Percentiles rank a stretch among this genome's conserved stretches.
These are phyloP conservation scores for Drosophila seguyi DNA, from an alignment of 1,140 invertebrate genomes.

Conservation along the genomic window DNA sequence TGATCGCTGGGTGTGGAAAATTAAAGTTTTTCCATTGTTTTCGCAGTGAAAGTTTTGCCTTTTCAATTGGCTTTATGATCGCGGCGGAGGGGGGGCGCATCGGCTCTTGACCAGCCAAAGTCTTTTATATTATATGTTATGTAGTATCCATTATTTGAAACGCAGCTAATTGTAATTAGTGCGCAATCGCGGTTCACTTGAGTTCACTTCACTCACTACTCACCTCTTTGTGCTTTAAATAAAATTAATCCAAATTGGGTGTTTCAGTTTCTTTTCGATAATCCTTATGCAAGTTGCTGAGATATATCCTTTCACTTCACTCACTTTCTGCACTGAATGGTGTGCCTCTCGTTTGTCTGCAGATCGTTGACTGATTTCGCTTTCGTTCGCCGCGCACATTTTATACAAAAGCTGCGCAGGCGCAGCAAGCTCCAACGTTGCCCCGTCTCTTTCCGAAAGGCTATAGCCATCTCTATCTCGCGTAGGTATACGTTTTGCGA, in stretches of 20 bases:
- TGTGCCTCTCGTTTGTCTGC: conserved; percentile 65
- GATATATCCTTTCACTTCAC: conserved; percentile 73
- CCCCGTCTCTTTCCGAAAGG: conserved; percentile 10
- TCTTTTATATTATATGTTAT: conserved; percentile 13
- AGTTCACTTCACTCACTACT: conserved; percentile 50
- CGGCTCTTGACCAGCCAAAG: conserved; percentile 19
- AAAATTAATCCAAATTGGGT: conserved; percentile 51
- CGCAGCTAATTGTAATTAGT: conserved; percentile 24
- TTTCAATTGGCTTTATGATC: conserved; percentile 46
- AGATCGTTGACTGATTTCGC: conserved; percentile 80
- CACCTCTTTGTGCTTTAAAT: conserved; percentile 57
- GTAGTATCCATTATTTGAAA: conserved; percentile 21
- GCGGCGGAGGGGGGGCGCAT: background rate
- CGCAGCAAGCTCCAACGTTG: conserved; percentile 48
- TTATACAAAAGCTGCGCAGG: conserved; percentile 77
- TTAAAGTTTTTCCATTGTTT: conserved; percentile 33
- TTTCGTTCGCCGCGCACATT: conserved; percentile 67
- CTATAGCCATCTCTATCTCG: conserved; percentile 8
- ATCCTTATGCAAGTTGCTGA: conserved; percentile 65
- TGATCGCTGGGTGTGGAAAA: conserved; percentile 28
- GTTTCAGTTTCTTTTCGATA: conserved; percentile 39
- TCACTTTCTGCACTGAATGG: conserved; percentile 51
- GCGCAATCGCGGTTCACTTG: conserved; percentile 21
- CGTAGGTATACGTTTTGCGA: conserved; percentile 43
- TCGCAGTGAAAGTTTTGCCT: conserved; percentile 65